Base-by-base conservation (phyloP, 1,140 invertebrate species). In the Thaumatotibia leucotreta region DNA sequence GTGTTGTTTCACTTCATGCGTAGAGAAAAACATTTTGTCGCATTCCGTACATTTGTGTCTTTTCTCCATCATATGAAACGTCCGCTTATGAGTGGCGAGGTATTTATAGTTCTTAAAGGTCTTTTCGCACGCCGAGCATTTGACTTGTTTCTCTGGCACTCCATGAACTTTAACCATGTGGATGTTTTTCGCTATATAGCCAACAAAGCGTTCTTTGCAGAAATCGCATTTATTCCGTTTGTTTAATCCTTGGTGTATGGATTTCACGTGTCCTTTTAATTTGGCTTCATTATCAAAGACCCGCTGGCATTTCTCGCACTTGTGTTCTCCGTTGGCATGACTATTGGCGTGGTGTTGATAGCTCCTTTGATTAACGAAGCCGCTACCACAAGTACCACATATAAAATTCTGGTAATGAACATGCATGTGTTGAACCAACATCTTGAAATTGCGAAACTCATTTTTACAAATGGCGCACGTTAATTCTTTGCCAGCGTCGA, bases 381-480 rank as follows among this genome's bases (percentile, higher is more conserved):
- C 22, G 62, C 31, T 72, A 6, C 50, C 69, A 54, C 73, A 74
- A 49, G 66, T 52, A 4, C 14, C 14, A 2, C 63, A 69, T 9
- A 49, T 17, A 49, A 54, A 65, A 45, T 70, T 67, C 24, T 54
- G 65, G 33, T 67, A 75, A 61, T 75, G 75, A 8, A 29, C 22
- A 61, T 71, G 63, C 69, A 75, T 73, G 29, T 76, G 74, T 11
- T 72, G 64, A 20, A 69, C 67, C 4, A 76, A 32, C 10, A 65
- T 52, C 61, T 78, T 79, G 33, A 81, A 77, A 27, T 66, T 68
- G 3, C 67, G 62, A 49, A 74, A 79, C 4, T 61, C 58, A n/a
- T 72, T 76, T 5, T 49, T 45, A 23, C 81, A 83, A 17, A 80
- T 63, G 17, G 61, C 75, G 64, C 81, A 83, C 11, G 49, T 63